Conservation (phyloP, 2,113 vertebrate genomes). For the Hyla sarda region DNA sequence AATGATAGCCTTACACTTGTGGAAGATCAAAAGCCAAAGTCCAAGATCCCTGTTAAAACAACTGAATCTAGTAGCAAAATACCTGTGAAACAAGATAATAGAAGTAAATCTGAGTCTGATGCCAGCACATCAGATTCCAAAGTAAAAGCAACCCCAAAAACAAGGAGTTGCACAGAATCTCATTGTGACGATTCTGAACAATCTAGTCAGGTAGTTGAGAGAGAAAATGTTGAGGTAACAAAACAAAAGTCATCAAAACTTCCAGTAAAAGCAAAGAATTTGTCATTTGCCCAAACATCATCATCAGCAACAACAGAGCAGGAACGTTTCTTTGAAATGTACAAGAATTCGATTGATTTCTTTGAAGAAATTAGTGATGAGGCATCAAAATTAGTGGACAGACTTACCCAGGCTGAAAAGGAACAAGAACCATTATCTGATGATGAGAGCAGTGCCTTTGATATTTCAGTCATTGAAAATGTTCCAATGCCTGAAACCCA, state of each 20-base stretch:
- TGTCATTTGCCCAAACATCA: conserved; percentile 67
- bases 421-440: conserved; percentile 89
- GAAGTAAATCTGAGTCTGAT: conserved; percentile 91
- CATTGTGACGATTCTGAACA: conserved; percentile 77
- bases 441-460: conserved; percentile 93
- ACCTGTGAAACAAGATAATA: conserved; percentile 75
- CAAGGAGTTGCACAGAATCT: conserved; percentile 84
- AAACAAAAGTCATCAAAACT: conserved; percentile 87
- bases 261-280: conserved; percentile 84
- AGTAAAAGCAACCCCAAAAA: conserved; percentile 79
- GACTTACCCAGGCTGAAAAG: conserved; percentile 87
- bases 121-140: conserved; percentile 77
- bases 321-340: conserved; percentile 80
- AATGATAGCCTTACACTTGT: conserved; percentile 66
- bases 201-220: conserved; percentile 71
- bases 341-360: conserved; percentile 88
- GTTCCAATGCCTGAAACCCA: conserved; percentile 86
- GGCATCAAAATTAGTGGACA: conserved; percentile 92
- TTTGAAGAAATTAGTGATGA: conserved; percentile 96
- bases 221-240: conserved; percentile 78
- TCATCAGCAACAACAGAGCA: conserved; percentile 77
- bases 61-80: conserved; percentile 69
- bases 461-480: conserved; percentile 91
- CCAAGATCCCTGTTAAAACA: conserved; percentile 89
- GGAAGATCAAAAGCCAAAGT: conserved; percentile 83